phyloP scores from a whole-genome alignment of 1,140 invertebrate genomes.

The Galleria mellonella region DNA sequence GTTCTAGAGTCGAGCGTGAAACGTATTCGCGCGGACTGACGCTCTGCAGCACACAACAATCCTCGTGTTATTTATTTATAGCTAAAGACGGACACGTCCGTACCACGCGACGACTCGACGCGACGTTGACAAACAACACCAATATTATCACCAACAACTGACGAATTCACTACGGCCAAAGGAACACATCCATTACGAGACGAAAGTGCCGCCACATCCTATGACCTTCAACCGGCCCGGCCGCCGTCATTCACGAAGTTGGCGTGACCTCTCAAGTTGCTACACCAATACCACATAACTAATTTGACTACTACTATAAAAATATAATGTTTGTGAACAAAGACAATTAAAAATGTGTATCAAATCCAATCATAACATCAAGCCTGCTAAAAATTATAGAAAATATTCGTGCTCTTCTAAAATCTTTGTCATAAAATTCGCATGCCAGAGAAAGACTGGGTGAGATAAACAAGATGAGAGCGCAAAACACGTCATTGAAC shows the following conservation, averaged over 20 bases:
- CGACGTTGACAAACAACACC: constrained; percentile 63
- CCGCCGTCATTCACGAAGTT: constrained; percentile 16
- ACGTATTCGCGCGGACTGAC: constrained; percentile 22
- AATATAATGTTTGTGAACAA: too few species aligned
- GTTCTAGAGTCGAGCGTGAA: constrained; percentile 19
- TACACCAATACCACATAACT: too few species aligned
- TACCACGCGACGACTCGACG: constrained; percentile 38
- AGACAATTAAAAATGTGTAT: too few species aligned
- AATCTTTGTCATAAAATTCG: background rate
- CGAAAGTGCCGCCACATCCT: constrained; percentile 21
- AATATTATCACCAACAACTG: constrained; percentile 31
- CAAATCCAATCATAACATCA: too few species aligned
- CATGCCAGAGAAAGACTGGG: constrained; percentile 11
- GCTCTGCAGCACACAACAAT: constrained; percentile 8
- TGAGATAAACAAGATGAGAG: constrained; percentile 25
- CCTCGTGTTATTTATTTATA: constrained; percentile 57
- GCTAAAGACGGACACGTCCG: constrained; percentile 33
- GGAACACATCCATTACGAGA: constrained; percentile 23
- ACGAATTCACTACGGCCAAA: constrained; percentile 12
- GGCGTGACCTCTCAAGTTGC: background rate
- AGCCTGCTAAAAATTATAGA: too few species aligned
- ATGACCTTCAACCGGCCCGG: constrained; percentile 12
- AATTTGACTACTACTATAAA: too few species aligned
- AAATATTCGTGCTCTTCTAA: too few species aligned
- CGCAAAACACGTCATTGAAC: constrained; percentile 29